These are phyloP conservation scores for Acanthococcus lagerstroemiae DNA, from an alignment of 2,888 invertebrate species.

Conservation along the genomic window DNA sequence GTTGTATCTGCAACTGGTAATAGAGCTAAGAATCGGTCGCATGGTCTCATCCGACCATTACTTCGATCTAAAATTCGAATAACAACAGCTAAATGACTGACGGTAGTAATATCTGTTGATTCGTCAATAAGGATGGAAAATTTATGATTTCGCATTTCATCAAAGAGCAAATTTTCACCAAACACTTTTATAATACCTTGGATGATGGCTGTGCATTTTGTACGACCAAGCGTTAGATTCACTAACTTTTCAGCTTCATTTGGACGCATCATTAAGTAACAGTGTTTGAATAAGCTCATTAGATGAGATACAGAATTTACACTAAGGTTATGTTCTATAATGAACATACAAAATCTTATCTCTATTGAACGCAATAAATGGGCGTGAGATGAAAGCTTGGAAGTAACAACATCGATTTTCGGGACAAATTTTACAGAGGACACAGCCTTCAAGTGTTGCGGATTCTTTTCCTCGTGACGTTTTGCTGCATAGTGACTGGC, in stretches of 20 bases:
- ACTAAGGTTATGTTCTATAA: neutral
- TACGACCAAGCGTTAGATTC: neutral
- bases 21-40: neutral
- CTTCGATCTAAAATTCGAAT: neutral
- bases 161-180: neutral
- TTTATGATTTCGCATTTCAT: neutral
- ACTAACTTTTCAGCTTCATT: neutral
- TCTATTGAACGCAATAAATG: too few relatives aligned
- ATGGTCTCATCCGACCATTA: neutral
- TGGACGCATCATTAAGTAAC: neutral
- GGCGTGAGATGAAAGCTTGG: too few relatives aligned
- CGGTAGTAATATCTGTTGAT: neutral
- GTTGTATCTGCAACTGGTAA: neutral
- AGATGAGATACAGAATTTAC: neutral
- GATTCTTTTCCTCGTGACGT: neutral
- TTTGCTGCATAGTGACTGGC: neutral
- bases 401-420: too few relatives aligned
- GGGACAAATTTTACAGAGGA: neutral
- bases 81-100: neutral
- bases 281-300: neutral
- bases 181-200: neutral
- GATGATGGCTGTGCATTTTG: neutral
- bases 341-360: neutral
- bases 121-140: neutral
- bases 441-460: neutral